phyloP scores from a whole-genome alignment of 1,140 invertebrate species.

The Euwallacea similis region DNA sequence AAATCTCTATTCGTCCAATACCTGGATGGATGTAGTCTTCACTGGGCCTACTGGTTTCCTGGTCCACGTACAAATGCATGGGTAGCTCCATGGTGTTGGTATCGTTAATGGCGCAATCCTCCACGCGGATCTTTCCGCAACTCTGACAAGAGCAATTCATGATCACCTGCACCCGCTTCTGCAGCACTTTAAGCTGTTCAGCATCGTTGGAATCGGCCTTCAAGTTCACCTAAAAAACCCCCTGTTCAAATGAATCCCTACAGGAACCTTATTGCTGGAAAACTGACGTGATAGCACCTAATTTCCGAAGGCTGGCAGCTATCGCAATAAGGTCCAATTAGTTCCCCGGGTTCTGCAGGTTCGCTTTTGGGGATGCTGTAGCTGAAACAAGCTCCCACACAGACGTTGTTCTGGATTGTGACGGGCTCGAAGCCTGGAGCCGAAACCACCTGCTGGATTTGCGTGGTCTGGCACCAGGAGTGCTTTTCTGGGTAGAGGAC shows the following conservation, averaged over 20 bases:
- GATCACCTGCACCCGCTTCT: constrained; percentile 67
- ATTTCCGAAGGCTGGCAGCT: constrained; percentile 66
- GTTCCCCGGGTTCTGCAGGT: constrained; percentile 66
- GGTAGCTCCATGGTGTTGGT: constrained; percentile 48
- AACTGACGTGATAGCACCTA: constrained; percentile 65
- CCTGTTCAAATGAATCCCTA: neutral
- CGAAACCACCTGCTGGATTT: constrained; percentile 67
- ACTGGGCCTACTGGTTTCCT: constrained; percentile 21
- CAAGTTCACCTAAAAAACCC: constrained; percentile 58
- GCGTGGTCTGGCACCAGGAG: constrained; percentile 70
- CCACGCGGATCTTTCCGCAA: constrained; percentile 52
- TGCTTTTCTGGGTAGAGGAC: constrained; percentile 69
- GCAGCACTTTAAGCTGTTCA: constrained; percentile 58
- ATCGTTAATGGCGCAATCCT: constrained; percentile 47
- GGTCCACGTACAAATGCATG: constrained; percentile 42
- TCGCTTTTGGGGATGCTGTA: constrained; percentile 69
- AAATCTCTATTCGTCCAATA: neutral
- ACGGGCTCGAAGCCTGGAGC: constrained; percentile 63
- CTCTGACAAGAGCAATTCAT: constrained; percentile 66
- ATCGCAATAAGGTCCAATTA: constrained; percentile 68
- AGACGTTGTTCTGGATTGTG: constrained; percentile 70
- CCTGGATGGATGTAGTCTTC: constrained; percentile 33
- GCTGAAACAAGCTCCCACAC: constrained; percentile 70
- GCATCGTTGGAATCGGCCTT: constrained; percentile 60
- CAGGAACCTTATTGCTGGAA: neutral